Evolutionary conservation across 2,797 vertebrate genomes (phyloP).

Genomic region (Dermochelys coriacea): DNA sequence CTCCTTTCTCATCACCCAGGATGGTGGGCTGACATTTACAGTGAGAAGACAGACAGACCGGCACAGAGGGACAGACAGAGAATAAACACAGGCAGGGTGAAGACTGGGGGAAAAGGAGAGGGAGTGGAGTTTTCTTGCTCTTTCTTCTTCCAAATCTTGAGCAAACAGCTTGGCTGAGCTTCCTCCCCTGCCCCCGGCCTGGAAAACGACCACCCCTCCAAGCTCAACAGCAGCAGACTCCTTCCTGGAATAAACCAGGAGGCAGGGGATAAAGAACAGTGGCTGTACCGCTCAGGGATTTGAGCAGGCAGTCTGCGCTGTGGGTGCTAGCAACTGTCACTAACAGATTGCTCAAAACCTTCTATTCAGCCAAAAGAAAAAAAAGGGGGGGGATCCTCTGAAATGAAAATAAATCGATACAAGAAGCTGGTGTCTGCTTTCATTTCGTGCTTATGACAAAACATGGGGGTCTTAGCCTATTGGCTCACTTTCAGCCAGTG

Average conservation of each 20-base stretch:
- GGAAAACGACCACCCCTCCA: constrained; percentile 24
- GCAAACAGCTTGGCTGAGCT: not conserved
- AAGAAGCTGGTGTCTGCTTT: not conserved
- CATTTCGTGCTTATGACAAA: not conserved
- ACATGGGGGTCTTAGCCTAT: not conserved
- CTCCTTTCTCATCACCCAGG: not conserved
- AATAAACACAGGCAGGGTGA: not conserved
- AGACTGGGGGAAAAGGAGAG: not conserved
- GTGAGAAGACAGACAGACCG: not conserved
- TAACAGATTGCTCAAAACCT: constrained; percentile 61
- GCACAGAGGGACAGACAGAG: not conserved
- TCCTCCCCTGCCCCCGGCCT: not conserved
- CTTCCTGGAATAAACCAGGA: constrained; percentile 53
- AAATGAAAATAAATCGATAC: constrained; percentile 58
- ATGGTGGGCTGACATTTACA: not conserved
- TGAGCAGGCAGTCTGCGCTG: constrained; percentile 22
- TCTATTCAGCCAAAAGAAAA: constrained; percentile 54
- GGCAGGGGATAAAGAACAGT: constrained; percentile 56
- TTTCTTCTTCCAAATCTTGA: not conserved
- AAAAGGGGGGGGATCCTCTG: not conserved
- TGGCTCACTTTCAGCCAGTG: not conserved
- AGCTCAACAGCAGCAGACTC: constrained; percentile 43
- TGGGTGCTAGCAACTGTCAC: constrained; percentile 12
- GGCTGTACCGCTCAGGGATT: constrained; percentile 53
- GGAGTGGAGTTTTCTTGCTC: not conserved